phyloP scores from a whole-genome alignment of 2,113 vertebrate genomes.

The Equus quagga region DNA sequence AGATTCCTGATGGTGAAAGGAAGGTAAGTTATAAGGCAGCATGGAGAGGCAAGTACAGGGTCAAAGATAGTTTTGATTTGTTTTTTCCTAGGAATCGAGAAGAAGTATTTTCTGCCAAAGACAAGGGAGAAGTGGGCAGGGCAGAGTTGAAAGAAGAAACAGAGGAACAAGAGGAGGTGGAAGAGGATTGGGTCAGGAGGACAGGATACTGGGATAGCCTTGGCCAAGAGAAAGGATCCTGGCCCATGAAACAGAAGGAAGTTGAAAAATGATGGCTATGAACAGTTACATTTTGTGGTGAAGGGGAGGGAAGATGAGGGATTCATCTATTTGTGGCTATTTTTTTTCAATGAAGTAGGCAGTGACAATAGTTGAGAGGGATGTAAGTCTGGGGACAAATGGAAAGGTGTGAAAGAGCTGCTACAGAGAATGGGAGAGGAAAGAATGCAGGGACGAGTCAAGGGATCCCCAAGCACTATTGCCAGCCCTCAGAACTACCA shows the following conservation, averaged over 20 bases:
- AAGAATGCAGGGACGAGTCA: not conserved
- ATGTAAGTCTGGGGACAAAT: not conserved
- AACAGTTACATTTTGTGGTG: slow-evolving; percentile 19
- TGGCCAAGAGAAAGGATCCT: not conserved
- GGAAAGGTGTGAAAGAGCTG: not conserved
- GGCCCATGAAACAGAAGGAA: not conserved
- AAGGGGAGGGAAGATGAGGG: not conserved
- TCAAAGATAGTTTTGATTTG: slow-evolving; percentile 11
- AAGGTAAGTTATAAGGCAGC: not conserved
- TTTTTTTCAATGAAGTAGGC: not conserved
- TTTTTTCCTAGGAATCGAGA: not conserved
- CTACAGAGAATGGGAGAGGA: not conserved
- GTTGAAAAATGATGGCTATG: not conserved
- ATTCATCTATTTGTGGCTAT: not conserved
- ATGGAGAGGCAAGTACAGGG: not conserved
- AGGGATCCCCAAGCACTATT: not conserved
- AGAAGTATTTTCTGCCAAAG: not conserved
- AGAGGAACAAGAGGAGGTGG: not conserved
- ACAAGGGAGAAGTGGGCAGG: not conserved
- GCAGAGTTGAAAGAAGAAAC: not conserved
- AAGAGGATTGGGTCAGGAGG: not conserved
- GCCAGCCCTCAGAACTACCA: not conserved
- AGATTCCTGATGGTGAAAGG: not conserved
- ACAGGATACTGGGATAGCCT: not conserved
- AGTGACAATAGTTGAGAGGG: not conserved